Conservation (phyloP, 2,888 invertebrate species). For the Melanchra persicariae region DNA sequence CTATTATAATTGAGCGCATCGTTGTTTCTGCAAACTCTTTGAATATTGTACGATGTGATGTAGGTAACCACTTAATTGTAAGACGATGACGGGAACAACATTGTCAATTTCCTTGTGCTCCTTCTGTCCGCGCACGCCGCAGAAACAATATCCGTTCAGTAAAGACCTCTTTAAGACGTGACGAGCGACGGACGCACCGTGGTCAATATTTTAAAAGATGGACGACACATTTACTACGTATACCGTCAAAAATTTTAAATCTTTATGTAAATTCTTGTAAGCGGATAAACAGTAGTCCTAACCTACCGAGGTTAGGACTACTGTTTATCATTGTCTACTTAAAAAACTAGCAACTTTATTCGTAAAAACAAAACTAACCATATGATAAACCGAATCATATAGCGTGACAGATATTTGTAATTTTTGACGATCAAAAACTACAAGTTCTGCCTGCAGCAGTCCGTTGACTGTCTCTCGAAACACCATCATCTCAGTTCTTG, state of each 20-base stretch:
- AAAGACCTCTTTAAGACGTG: slow-evolving; percentile 50
- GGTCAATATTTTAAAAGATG: slow-evolving; percentile 10
- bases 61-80: neutral
- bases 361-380: no score
- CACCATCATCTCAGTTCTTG: neutral
- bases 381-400: no score
- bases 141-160: slow-evolving; percentile 64
- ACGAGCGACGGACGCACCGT: neutral
- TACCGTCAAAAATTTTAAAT: no score
- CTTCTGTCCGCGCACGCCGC: slow-evolving; percentile 23
- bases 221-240: no score
- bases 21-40: neutral
- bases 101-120: slow-evolving; percentile 57
- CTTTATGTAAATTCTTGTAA: no score
- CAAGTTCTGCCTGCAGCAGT: neutral
- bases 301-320: no score
- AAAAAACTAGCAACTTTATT: no score
- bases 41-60: slow-evolving; percentile 1
- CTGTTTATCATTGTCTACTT: no score
- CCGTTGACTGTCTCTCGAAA: neutral
- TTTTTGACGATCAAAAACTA: no score
- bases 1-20: neutral
- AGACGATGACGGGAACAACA: slow-evolving; percentile 24
- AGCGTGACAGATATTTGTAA: no score
- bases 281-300: no score